These are phyloP conservation scores for Lordiphosa stackelbergi DNA, from an alignment of 1,140 invertebrate species.

Conservation along the genomic window DNA sequence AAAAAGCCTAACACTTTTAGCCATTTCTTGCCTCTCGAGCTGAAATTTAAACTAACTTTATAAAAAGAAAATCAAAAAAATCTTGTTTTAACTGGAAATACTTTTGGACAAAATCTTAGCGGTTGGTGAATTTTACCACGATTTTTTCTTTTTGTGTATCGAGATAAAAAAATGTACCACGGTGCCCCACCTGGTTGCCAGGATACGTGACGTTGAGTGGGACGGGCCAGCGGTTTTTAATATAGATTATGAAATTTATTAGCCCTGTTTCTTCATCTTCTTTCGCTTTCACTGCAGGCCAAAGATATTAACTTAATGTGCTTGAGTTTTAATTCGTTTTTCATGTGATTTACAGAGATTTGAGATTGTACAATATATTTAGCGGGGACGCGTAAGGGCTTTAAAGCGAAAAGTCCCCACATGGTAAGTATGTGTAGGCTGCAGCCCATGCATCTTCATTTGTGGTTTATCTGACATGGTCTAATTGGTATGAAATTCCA, in stretches of 20 bases:
- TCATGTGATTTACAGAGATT: constrained; percentile 50
- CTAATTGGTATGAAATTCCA: constrained; percentile 8
- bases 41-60: too few species aligned
- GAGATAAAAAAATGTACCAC: too few species aligned
- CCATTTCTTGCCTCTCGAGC: too few species aligned
- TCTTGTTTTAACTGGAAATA: too few species aligned
- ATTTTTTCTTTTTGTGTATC: too few species aligned
- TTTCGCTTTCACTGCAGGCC: constrained; percentile 21
- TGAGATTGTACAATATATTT: constrained; percentile 1
- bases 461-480: not conserved
- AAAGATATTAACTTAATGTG: constrained; percentile 54
- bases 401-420: not conserved
- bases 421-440: not conserved
- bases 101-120: too few species aligned
- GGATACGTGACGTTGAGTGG: not conserved
- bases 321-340: constrained; percentile 63
- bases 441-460: not conserved
- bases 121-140: too few species aligned
- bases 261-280: constrained; percentile 42
- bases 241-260: constrained; percentile 70
- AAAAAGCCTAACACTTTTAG: too few species aligned
- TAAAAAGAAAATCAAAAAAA: too few species aligned
- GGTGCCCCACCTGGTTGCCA: constrained; percentile 1
- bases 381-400: not conserved
- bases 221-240: constrained; percentile 32